Percentiles rank a stretch among this genome's conserved stretches.
Conservation (phyloP, 2,113 vertebrate genomes). For the Drymodes brunneopygia region DNA sequence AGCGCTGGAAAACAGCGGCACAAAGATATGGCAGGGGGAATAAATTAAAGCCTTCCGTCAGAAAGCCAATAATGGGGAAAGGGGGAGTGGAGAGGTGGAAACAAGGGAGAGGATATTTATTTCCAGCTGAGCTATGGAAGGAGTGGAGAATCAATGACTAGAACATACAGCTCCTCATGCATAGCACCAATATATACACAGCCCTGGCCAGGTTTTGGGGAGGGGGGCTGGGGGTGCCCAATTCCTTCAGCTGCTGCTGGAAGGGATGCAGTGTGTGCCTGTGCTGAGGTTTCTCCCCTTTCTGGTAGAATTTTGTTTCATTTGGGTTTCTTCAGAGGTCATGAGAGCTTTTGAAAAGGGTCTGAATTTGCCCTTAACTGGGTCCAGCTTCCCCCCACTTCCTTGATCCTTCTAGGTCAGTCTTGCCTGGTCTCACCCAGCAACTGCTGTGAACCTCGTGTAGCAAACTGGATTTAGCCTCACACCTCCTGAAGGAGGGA, state of each 20-base stretch:
- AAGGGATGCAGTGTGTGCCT: background rate
- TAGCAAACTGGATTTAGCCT: background rate
- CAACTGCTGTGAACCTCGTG: background rate
- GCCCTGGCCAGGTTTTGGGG: background rate
- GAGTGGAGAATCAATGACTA: background rate
- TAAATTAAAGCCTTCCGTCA: constrained; percentile 62
- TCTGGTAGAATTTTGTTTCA: background rate
- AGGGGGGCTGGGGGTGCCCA: background rate
- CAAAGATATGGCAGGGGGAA: constrained; percentile 24
- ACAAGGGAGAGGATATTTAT: constrained; percentile 33
- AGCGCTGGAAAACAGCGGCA: background rate
- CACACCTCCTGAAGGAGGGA: background rate
- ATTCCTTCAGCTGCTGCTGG: background rate
- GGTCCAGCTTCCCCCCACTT: rapidly evolving
- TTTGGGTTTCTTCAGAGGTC: background rate
- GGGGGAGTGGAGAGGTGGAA: constrained; percentile 36
- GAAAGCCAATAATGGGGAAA: constrained; percentile 41
- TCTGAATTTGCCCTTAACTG: background rate
- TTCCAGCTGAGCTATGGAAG: constrained; percentile 27
- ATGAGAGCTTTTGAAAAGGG: background rate
- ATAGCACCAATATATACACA: background rate
- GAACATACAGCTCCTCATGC: background rate
- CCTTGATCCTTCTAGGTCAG: background rate
- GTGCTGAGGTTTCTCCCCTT: background rate
- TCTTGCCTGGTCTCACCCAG: background rate